A percentile compares a stretch with the other conserved stretches of the same genome.
Conservation (phyloP, 2,888 invertebrate genomes). For the Synanthedon formicaeformis region DNA sequence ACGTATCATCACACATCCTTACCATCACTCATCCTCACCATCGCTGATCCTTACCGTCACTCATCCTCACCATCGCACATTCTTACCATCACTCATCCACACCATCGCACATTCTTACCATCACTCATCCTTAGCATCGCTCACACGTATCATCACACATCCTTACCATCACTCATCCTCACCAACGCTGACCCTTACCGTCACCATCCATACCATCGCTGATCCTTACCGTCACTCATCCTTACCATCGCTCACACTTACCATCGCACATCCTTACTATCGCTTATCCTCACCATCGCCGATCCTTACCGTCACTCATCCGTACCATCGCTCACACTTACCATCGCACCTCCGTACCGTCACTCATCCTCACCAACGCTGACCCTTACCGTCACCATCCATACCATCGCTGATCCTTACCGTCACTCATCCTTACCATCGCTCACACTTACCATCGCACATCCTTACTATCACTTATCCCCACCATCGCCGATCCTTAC, state of each 20-base stretch:
- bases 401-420: neutral
- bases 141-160: no score
- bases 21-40: neutral
- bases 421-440: neutral
- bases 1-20: neutral
- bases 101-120: neutral
- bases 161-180: neutral
- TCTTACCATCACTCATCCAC: neutral
- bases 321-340: no score
- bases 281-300: neutral
- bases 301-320: neutral
- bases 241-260: neutral
- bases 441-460: neutral
- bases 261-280: neutral
- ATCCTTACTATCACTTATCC: neutral
- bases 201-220: neutral
- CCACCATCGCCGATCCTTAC: neutral
- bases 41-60: neutral
- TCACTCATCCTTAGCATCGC: neutral
- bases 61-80: no score
- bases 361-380: neutral
- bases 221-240: neutral
- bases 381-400: slow-evolving; percentile 1
- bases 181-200: neutral
- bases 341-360: neutral